Percentiles rank a stretch among this genome's conserved stretches.
phyloP scores from a whole-genome alignment of 2,797 vertebrate genomes.

The Scarus forsteni region DNA sequence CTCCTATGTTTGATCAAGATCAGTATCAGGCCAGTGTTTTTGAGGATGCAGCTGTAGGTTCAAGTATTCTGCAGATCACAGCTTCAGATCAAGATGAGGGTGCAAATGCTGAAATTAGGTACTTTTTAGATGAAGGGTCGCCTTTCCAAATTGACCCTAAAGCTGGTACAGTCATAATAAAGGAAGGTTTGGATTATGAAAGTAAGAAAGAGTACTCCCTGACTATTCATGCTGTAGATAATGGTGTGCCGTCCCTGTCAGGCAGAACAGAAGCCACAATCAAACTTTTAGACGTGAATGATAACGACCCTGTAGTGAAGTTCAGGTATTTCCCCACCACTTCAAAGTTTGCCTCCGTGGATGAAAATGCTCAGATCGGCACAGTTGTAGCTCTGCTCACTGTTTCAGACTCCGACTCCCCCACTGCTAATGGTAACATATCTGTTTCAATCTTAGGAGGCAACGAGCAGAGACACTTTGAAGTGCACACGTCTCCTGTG shows the following conservation, averaged over 20 bases:
- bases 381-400: conserved; percentile 96
- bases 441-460: conserved; percentile 96
- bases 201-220: conserved; percentile 91
- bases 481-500: conserved; percentile 95
- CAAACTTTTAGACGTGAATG: conserved; percentile 93
- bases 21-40: conserved; percentile 92
- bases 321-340: conserved; percentile 97
- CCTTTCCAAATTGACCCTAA: conserved; percentile 96
- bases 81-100: conserved; percentile 94
- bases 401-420: conserved; percentile 94
- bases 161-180: conserved; percentile 92
- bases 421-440: conserved; percentile 95
- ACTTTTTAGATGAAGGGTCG: conserved; percentile 90
- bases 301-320: conserved; percentile 96
- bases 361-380: conserved; percentile 95
- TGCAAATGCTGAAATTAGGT: conserved; percentile 93
- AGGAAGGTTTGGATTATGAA: conserved; percentile 93
- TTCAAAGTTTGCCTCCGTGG: conserved; percentile 95
- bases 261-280: conserved; percentile 93
- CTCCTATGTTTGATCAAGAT: conserved; percentile 90
- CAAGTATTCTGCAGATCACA: conserved; percentile 91
- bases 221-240: conserved; percentile 92
- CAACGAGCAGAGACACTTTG: conserved; percentile 97
- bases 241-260: conserved; percentile 90
- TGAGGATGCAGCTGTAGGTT: conserved; percentile 92